These are phyloP conservation scores for Anisognathus igniventris DNA, from an alignment of 2,797 vertebrate species.

Conservation along the genomic window DNA sequence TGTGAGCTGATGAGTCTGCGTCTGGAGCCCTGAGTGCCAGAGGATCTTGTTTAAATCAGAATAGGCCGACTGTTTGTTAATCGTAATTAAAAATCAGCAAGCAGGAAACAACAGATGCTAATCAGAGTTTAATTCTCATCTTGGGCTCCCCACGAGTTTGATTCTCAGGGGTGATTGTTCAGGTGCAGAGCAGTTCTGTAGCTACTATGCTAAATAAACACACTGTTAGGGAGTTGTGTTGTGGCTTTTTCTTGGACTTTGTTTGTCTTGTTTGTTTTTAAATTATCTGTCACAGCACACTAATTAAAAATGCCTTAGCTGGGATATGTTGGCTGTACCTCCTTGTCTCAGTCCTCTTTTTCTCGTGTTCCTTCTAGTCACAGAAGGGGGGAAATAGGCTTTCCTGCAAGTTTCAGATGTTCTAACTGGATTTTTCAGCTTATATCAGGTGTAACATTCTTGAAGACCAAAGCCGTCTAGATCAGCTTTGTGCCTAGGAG, in stretches of 20 bases:
- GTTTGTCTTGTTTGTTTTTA: neutral
- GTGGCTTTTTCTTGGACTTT: neutral
- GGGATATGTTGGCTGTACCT: neutral
- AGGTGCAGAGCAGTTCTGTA: neutral
- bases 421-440: neutral
- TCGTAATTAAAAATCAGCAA: neutral
- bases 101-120: constrained; percentile 26
- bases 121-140: neutral
- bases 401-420: neutral
- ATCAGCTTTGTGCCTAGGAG: neutral
- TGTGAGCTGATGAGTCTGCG: neutral
- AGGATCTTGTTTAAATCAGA: neutral
- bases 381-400: neutral
- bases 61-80: neutral
- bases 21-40: neutral
- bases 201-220: neutral
- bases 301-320: neutral
- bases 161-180: neutral
- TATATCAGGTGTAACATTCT: neutral
- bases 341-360: neutral
- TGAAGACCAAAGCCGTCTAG: neutral
- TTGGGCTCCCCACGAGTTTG: neutral
- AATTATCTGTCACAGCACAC: neutral
- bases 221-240: neutral
- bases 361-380: neutral